A percentile compares a stretch with the other conserved stretches of the same genome.
Evolutionary conservation across 2,888 invertebrate genomes (phyloP).

Genomic region (Stratiomys singularior): DNA sequence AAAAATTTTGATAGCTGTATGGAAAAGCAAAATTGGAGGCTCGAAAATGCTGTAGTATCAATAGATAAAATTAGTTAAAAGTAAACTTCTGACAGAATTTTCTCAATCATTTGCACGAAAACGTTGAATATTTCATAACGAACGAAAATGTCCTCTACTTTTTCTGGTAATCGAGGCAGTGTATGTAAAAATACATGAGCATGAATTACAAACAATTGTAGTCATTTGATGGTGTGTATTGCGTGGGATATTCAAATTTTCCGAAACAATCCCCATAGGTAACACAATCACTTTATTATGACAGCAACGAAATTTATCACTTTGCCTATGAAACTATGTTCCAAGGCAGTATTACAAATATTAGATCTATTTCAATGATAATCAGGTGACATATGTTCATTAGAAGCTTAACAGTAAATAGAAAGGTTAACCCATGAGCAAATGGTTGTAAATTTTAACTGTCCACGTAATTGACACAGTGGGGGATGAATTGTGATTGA

Average conservation of each 20-base stretch:
- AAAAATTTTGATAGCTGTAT: too few relatives aligned
- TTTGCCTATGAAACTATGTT: not conserved
- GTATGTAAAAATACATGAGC: too few relatives aligned
- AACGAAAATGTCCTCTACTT: too few relatives aligned
- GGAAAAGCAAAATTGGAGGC: too few relatives aligned
- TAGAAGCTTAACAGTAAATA: constrained; percentile 1
- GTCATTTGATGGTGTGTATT: not conserved
- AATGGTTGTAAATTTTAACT: constrained; percentile 26
- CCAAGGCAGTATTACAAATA: not conserved
- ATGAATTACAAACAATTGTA: too few relatives aligned
- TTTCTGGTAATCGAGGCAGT: too few relatives aligned
- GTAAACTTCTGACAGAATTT: too few relatives aligned
- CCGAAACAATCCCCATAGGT: constrained; percentile 5
- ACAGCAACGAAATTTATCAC: constrained; percentile 23
- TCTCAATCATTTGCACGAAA: too few relatives aligned
- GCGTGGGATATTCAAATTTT: constrained; percentile 36
- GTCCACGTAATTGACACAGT: constrained; percentile 29
- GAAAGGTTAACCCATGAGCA: constrained; percentile 16
- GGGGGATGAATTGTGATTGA: constrained; percentile 13
- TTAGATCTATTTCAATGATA: constrained; percentile 7
- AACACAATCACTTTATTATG: constrained; percentile 29
- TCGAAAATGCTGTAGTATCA: too few relatives aligned
- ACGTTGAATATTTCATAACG: too few relatives aligned
- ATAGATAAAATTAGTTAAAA: too few relatives aligned
- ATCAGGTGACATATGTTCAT: constrained; percentile 3